Evolutionary conservation across 1,140 invertebrate genomes (phyloP), one percentile per base, ranked within the genome.

Genomic region (Lucilia cuprina): DNA sequence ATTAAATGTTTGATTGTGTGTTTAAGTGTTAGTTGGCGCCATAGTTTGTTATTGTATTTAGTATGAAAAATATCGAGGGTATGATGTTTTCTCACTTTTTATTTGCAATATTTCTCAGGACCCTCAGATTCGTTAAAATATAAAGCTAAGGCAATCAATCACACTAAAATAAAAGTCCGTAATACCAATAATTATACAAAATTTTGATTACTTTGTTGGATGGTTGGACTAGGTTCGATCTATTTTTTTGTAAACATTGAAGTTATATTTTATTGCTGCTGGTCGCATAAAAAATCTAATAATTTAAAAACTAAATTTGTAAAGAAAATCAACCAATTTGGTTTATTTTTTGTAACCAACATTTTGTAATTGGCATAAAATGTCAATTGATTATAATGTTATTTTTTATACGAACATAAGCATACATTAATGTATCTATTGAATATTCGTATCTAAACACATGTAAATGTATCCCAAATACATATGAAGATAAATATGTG

Each of bases 341-440:
- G 21, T 25, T 70, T 70, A 21, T 70, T 21, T 70, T 21, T 5
- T 70, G 19, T 70, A 21, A 25, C n/a, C 8, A 70, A 70, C 65
- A 70, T 70, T 70, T 70, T 70, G 65, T 70, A 70, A 70, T 70
- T 70, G 65, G 65, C 65, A 70, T 70, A 70, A 70, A 70, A 70
- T 70, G 65, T 70, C 65, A 70, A 70, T 70, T 70, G 65, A 70
- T 70, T 70, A 70, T 70, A 70, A 70, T 70, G 65, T 70, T 70
- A 70, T 70, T 70, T 70, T 70, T 70, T 70, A 21, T 70, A 60
- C 4, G 14, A 60, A 17, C 55, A 60, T 17, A 60, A n/a, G 14
- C 0, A 17, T 5, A 60, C 55, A 60, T 21, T 55, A 55, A 25
- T 21, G 21, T 70, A 60, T 60, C 14, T 60, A 60, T 30, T 30